A percentile compares a stretch with the other conserved stretches of the same genome.
Conservation (phyloP, 1,140 invertebrate species). For the Armadillidium nasatum region DNA sequence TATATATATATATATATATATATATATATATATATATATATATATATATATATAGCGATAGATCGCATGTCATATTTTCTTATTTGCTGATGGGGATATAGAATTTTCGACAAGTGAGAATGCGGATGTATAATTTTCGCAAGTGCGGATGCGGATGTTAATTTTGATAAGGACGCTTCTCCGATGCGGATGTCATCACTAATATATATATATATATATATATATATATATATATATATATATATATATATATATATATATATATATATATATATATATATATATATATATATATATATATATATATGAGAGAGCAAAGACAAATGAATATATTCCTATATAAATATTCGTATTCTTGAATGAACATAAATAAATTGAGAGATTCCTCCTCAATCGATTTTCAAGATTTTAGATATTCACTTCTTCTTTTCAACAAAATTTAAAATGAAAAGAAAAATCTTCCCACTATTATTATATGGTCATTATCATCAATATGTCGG, state of each 20-base stretch:
- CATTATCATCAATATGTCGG: not conserved
- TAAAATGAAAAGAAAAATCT: not conserved
- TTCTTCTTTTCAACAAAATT: not conserved
- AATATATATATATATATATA: slow-evolving; percentile 1
- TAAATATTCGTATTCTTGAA: not conserved
- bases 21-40: slow-evolving; percentile 14
- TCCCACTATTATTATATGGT: not conserved
- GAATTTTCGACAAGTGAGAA: no score
- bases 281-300: slow-evolving; percentile 13
- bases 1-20: slow-evolving; percentile 14
- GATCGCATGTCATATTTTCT: no score
- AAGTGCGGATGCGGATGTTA: no score
- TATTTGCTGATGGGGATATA: no score
- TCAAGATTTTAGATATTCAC: slow-evolving; percentile 3
- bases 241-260: no score
- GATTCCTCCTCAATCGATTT: not conserved
- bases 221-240: no score
- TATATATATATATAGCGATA: slow-evolving; percentile 15
- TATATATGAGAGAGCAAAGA: slow-evolving; percentile 1
- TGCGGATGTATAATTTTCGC: no score
- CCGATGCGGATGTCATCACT: not conserved
- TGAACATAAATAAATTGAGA: not conserved
- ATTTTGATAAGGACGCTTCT: not conserved
- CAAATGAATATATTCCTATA: not conserved
- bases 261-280: slow-evolving; percentile 6